Percentiles rank a stretch among this genome's conserved stretches.
phyloP scores from a whole-genome alignment of 1,140 invertebrate species.

The Probaryconus sp. region DNA sequence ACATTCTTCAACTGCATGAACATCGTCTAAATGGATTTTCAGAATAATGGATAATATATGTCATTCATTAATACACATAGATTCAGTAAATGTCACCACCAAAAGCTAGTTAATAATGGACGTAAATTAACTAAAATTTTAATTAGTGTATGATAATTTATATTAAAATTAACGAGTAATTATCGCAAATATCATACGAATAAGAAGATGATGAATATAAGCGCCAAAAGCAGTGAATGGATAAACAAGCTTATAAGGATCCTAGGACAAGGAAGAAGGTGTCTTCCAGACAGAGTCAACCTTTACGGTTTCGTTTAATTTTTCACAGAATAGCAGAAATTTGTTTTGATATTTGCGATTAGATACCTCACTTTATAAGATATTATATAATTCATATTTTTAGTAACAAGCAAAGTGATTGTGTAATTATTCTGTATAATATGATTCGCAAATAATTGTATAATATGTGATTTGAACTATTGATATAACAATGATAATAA shows the following conservation, averaged over 20 bases:
- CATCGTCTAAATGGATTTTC: too few species aligned
- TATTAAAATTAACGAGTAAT: slow-evolving; percentile 21
- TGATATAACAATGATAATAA: too few species aligned
- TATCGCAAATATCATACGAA: slow-evolving; percentile 40
- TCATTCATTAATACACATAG: too few species aligned
- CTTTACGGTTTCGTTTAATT: slow-evolving; percentile 51
- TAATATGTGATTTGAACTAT: too few species aligned
- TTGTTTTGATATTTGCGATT: slow-evolving; percentile 6
- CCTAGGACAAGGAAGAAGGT: slow-evolving; percentile 50
- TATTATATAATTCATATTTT: too few species aligned
- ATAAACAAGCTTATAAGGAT: slow-evolving; percentile 59
- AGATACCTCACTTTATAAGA: slow-evolving; percentile 1
- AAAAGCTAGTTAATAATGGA: too few species aligned
- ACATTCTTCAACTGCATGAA: too few species aligned
- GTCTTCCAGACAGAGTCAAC: slow-evolving; percentile 35
- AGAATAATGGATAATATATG: too few species aligned
- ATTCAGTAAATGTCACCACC: too few species aligned
- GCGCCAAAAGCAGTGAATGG: slow-evolving; percentile 61
- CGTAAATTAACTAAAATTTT: background rate
- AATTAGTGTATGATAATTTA: slow-evolving; percentile 5
- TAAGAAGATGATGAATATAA: slow-evolving; percentile 55
- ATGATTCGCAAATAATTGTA: too few species aligned
- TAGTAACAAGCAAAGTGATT: too few species aligned
- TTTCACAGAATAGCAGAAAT: slow-evolving; percentile 51
- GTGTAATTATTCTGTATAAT: too few species aligned